These are phyloP conservation scores for Zophobas atratus DNA, from an alignment of 1,140 invertebrate genomes.

Conservation along the genomic window DNA sequence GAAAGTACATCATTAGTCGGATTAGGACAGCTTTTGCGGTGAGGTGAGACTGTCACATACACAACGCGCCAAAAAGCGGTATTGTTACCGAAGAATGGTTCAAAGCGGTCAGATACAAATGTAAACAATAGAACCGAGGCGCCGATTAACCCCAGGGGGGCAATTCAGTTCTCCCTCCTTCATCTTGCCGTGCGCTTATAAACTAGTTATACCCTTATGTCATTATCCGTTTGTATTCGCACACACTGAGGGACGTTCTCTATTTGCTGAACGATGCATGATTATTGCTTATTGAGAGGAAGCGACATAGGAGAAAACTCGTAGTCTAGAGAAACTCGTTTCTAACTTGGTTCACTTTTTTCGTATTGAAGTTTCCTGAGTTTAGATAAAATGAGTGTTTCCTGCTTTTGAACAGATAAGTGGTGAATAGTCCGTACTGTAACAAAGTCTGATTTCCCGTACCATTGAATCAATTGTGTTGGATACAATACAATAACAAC, in stretches of 20 bases:
- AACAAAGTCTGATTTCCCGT: constrained; percentile 43
- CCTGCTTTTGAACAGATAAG: constrained; percentile 20
- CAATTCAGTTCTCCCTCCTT: constrained; percentile 40
- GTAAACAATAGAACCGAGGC: constrained; percentile 57
- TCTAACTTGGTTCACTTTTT: not conserved
- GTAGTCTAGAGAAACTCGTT: constrained; percentile 3
- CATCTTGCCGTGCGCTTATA: constrained; percentile 49
- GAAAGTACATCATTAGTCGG: constrained; percentile 55
- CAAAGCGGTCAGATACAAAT: constrained; percentile 55
- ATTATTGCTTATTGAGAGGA: constrained; percentile 29
- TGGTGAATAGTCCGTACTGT: constrained; percentile 18
- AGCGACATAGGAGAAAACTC: constrained; percentile 6
- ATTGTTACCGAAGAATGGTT: constrained; percentile 52
- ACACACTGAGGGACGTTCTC: constrained; percentile 38
- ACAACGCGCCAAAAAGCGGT: constrained; percentile 47
- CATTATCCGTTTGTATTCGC: constrained; percentile 51
- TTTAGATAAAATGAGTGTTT: constrained; percentile 29
- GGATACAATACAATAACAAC: constrained; percentile 42
- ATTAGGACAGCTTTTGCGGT: constrained; percentile 54
- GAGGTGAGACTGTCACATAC: constrained; percentile 52
- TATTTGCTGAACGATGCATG: constrained; percentile 28
- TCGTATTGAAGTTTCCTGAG: constrained; percentile 30
- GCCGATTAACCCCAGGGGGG: constrained; percentile 55
- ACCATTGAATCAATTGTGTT: constrained; percentile 46
- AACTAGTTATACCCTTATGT: constrained; percentile 58